Conservation (phyloP, 2,113 vertebrate species). For the Bubo bubo region DNA sequence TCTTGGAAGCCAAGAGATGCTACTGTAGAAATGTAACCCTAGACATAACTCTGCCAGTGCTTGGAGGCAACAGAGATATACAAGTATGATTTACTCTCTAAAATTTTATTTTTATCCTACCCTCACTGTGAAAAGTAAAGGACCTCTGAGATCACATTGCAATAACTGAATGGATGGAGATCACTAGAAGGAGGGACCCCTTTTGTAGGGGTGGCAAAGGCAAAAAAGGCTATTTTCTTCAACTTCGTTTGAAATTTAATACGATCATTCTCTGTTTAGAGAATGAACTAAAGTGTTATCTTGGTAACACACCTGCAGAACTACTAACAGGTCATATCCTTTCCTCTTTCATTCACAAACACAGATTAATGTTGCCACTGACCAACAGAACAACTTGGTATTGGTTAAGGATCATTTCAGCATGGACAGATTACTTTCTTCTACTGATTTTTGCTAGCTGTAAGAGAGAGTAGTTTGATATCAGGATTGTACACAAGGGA, state of each 20-base stretch:
- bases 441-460: not conserved
- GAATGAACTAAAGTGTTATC: not conserved
- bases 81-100: not conserved
- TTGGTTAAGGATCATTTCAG: not conserved
- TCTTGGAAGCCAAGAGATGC: not conserved
- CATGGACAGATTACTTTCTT: not conserved
- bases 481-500: not conserved
- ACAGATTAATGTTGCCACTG: not conserved
- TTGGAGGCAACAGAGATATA: not conserved
- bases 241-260: not conserved
- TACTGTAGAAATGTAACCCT: not conserved
- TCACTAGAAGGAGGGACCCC: fast-evolving
- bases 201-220: not conserved
- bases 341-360: not conserved
- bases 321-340: not conserved
- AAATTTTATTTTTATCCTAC: not conserved
- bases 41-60: not conserved
- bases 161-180: not conserved
- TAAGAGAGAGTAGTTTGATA: not conserved
- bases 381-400: not conserved
- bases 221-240: not conserved
- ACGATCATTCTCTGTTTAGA: not conserved
- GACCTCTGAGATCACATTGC: not conserved
- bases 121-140: not conserved
- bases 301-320: not conserved